phyloP scores from a whole-genome alignment of 35 echinoderm and acorn worm species.

The Diadema setosum region DNA sequence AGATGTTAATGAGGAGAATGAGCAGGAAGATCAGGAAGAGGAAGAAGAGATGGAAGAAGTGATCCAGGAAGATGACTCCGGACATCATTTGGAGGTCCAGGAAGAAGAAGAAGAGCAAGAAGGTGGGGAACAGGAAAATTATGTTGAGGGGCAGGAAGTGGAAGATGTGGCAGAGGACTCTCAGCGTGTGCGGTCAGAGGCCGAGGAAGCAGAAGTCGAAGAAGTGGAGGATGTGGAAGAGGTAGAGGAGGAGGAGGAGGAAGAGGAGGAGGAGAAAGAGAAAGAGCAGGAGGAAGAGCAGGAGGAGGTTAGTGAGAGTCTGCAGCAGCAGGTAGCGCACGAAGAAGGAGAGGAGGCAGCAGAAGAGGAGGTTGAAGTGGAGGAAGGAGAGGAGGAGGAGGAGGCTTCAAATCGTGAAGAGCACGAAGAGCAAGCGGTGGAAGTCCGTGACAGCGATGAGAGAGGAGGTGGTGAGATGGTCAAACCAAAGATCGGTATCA shows the following conservation, averaged over 20 bases:
- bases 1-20: neutral
- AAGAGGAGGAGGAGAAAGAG: neutral
- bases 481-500: neutral
- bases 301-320: neutral
- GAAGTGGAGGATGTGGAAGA: neutral
- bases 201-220: neutral
- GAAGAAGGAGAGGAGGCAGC: conserved; percentile 13
- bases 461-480: neutral
- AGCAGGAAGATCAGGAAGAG: neutral
- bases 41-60: neutral
- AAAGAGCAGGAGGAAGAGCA: conserved; percentile 16
- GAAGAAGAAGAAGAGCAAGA: neutral
- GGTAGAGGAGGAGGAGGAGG: neutral
- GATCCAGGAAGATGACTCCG: neutral
- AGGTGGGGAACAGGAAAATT: neutral
- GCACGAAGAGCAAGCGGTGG: neutral
- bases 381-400: neutral
- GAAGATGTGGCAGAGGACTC: neutral
- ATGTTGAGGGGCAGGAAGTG: neutral
- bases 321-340: neutral
- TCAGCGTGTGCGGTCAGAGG: neutral
- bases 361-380: neutral
- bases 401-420: neutral
- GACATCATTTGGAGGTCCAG: neutral
- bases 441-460: neutral